Evolutionary conservation across 2,888 invertebrate genomes (phyloP).

Genomic region (Platypus cylindrus): DNA sequence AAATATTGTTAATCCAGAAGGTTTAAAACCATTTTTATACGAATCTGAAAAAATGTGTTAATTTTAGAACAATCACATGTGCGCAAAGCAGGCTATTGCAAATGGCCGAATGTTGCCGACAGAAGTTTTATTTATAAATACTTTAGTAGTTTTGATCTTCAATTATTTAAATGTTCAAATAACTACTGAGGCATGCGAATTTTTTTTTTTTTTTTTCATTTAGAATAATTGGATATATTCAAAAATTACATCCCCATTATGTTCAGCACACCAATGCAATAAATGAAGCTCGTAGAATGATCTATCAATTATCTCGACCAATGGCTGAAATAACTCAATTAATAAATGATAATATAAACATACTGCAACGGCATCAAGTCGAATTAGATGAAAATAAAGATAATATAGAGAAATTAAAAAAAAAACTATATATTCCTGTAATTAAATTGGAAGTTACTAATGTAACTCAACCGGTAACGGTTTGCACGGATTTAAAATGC

Average conservation of each 20-base stretch:
- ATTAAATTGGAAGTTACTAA: constrained; percentile 22
- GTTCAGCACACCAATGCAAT: constrained; percentile 27
- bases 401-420: constrained; percentile 22
- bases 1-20: too few species aligned
- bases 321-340: constrained; percentile 29
- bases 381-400: constrained; percentile 17
- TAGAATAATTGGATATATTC: constrained; percentile 25
- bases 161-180: too few species aligned
- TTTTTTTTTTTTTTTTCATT: constrained; percentile 2
- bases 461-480: constrained; percentile 25
- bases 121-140: too few species aligned
- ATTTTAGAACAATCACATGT: too few species aligned
- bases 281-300: constrained; percentile 28
- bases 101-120: too few species aligned
- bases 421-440: constrained; percentile 25
- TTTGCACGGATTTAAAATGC: constrained; percentile 24
- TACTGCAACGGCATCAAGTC: constrained; percentile 22
- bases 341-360: constrained; percentile 26
- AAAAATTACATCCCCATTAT: constrained; percentile 24
- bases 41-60: too few species aligned
- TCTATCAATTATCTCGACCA: constrained; percentile 27
- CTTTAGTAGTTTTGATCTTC: too few species aligned
- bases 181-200: too few species aligned
- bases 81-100: too few species aligned
- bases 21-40: too few species aligned